Evolutionary conservation across 1,140 invertebrate genomes (phyloP).

Genomic region (Leptinotarsa texana): DNA sequence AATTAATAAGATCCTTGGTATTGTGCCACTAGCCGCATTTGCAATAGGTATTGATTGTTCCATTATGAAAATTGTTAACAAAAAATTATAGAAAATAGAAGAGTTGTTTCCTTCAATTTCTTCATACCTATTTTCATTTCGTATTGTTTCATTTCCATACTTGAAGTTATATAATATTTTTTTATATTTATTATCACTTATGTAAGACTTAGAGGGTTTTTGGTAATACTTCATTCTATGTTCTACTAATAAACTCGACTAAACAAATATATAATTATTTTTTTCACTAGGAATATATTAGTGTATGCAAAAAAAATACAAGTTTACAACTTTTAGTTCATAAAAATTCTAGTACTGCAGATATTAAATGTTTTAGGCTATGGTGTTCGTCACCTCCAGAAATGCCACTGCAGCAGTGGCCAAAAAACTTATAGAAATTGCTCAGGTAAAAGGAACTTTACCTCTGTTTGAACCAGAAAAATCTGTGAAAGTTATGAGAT

Average conservation of each 20-base stretch:
- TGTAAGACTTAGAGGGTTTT: too few species aligned
- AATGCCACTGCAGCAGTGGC: constrained; percentile 93
- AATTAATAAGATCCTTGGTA: too few species aligned
- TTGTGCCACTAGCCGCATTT: too few species aligned
- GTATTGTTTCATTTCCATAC: too few species aligned
- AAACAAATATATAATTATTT: background rate
- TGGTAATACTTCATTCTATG: too few species aligned
- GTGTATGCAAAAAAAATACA: background rate
- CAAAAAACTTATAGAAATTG: constrained; percentile 43
- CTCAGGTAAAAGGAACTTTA: constrained; percentile 69
- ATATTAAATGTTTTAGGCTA: constrained; percentile 62
- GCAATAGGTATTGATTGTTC: too few species aligned
- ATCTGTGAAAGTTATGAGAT: constrained; percentile 57
- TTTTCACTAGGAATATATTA: background rate
- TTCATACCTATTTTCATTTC: too few species aligned
- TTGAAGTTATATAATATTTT: constrained; percentile 6
- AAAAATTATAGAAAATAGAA: too few species aligned
- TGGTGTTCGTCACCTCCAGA: constrained; percentile 98
- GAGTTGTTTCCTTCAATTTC: too few species aligned
- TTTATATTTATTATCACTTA: too few species aligned
- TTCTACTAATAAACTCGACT: too few species aligned
- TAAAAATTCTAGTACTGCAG: background rate
- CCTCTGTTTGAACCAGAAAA: constrained; percentile 71
- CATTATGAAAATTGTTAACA: too few species aligned
- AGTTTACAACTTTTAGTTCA: background rate